Base-by-base conservation (phyloP, 1,140 invertebrate genomes). In the Trinorchestia longiramus region DNA sequence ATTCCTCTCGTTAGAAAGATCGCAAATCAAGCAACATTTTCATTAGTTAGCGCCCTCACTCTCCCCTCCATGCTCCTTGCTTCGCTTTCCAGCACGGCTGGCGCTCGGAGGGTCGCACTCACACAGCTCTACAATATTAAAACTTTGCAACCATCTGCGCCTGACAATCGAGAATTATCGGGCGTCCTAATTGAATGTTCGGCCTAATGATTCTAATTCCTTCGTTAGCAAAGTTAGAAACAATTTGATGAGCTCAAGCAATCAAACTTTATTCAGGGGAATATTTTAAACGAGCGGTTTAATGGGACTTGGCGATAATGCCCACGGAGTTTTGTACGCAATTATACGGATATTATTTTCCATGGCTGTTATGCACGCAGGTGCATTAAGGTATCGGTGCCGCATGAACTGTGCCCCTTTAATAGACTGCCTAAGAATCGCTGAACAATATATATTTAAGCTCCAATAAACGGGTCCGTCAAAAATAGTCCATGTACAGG, bases 121-220 rank as follows among this genome's bases (percentile, higher is more conserved):
- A 17, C 88, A 41, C 36, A 41, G 41, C 88, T 94, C 92, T 43
- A 47, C 92, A 47, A 94, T 94, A 94, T 94, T 94, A 94, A 94
- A 94, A 94, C 92, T 94, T 94, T 94, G 36, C 43, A 43, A 45
- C 92, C 92, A 43, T 94, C 92, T 45, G 92, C 92, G 92, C 92
- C 92, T 94, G 92, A 94, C 92, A 94, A 94, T 94, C 92, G 44
- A 94, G 92, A 94, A 43, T 94, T 94, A 94, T 94, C 92, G 92
- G 92, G 41, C 43, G 36, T 94, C 92, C 92, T 94, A 94, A 94
- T 94, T 45, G 92, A 94, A 94, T 94, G 44, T 47, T 94, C 92
- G 43, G 92, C 44, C 92, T 94, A 94, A 94, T 94, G 92, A 94
- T 94, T 94, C 92, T 94, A 94, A 94, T 94, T 94, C 92, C 92